Percentiles rank a stretch among this genome's conserved stretches.
Conservation (phyloP, 2,888 invertebrate species). For the Beris chalybata region DNA sequence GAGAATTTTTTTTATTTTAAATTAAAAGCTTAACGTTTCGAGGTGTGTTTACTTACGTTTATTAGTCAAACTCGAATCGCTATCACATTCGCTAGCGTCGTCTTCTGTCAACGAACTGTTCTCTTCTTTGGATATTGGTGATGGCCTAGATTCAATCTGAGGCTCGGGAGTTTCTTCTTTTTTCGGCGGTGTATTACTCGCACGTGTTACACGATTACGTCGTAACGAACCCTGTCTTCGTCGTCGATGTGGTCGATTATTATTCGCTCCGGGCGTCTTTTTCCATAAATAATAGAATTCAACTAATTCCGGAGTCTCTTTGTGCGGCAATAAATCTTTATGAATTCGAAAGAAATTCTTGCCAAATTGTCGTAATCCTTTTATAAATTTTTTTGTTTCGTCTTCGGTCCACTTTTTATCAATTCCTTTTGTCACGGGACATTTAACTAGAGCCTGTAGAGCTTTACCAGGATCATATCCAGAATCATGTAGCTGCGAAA, state of each 20-base stretch:
- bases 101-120: slow-evolving; percentile 82
- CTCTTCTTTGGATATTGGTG: slow-evolving; percentile 71
- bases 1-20: neutral
- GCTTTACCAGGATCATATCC: slow-evolving; percentile 97
- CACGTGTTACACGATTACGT: slow-evolving; percentile 81
- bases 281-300: slow-evolving; percentile 99
- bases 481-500: slow-evolving; percentile 82
- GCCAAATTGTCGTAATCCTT: slow-evolving; percentile 96
- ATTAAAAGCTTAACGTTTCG: neutral
- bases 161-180: slow-evolving; percentile 72
- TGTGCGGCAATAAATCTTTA: slow-evolving; percentile 94
- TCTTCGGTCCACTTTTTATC: slow-evolving; percentile 99
- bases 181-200: slow-evolving; percentile 74
- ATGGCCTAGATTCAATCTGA: slow-evolving; percentile 62
- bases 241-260: slow-evolving; percentile 91
- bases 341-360: slow-evolving; percentile 98
- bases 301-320: slow-evolving; percentile 95
- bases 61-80: slow-evolving; percentile 85
- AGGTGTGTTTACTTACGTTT: slow-evolving; percentile 49
- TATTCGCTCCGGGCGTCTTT: slow-evolving; percentile 97
- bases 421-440: slow-evolving; percentile 94
- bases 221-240: slow-evolving; percentile 84
- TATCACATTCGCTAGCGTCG: slow-evolving; percentile 94
- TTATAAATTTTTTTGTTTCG: slow-evolving; percentile 97
- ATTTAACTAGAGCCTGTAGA: slow-evolving; percentile 93